Conservation (phyloP, 2,888 invertebrate genomes). For the Muscina levida region DNA sequence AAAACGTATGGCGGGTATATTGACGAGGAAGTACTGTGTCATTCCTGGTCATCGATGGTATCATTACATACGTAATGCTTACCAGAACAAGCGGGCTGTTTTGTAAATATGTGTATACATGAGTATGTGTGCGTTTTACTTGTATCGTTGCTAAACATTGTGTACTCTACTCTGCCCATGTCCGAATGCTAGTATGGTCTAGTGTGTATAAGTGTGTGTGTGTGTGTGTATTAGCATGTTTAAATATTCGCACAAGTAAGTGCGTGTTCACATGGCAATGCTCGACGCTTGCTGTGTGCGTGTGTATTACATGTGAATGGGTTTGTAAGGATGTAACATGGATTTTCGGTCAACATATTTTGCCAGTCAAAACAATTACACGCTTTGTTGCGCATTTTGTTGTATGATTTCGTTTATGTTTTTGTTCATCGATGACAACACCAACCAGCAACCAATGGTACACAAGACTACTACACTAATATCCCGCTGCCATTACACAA, state of each 20-base stretch:
- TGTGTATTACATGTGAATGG: not conserved
- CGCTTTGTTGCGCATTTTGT: slow-evolving; percentile 63
- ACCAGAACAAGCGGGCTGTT: too few relatives aligned
- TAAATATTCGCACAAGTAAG: too few relatives aligned
- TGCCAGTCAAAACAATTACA: slow-evolving; percentile 67
- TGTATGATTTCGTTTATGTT: slow-evolving; percentile 33
- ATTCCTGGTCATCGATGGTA: too few relatives aligned
- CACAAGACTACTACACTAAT: not conserved
- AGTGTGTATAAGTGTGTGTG: not conserved
- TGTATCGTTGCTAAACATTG: too few relatives aligned
- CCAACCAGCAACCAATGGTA: slow-evolving; percentile 18
- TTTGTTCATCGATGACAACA: slow-evolving; percentile 26
- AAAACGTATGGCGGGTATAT: too few relatives aligned
- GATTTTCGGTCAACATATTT: slow-evolving; percentile 63
- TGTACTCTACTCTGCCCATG: not conserved
- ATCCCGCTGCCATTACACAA: not conserved
- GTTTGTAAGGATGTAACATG: slow-evolving; percentile 48
- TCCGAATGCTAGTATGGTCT: not conserved
- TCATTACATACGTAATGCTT: too few relatives aligned
- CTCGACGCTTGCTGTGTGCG: too few relatives aligned
- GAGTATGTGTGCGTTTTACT: not conserved
- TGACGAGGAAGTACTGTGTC: too few relatives aligned
- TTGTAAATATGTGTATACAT: not conserved
- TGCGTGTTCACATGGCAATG: too few relatives aligned
- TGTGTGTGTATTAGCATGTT: slow-evolving; percentile 1